phyloP scores from a whole-genome alignment of 2,888 invertebrate species.

The Andrena praecox region DNA sequence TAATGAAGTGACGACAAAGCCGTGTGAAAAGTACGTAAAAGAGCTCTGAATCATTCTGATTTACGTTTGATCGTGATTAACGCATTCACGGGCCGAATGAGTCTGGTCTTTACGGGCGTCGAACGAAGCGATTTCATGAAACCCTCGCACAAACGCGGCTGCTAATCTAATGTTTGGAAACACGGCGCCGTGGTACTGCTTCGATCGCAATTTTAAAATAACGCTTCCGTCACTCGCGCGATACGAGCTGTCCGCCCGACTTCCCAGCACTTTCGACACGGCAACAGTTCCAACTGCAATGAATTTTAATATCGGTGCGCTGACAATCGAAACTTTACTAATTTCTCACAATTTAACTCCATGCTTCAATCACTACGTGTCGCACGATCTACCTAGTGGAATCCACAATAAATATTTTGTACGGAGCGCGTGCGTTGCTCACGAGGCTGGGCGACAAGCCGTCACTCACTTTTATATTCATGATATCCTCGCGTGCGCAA shows the following conservation, averaged over 20 bases:
- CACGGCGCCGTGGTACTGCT: not conserved
- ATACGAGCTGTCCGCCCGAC: not conserved
- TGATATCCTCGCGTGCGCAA: too few relatives aligned
- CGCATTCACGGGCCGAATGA: conserved; percentile 34
- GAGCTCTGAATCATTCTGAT: conserved; percentile 44
- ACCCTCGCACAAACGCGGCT: conserved; percentile 7
- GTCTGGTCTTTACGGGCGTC: conserved; percentile 11
- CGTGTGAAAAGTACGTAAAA: conserved; percentile 27
- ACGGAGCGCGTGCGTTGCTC: too few relatives aligned
- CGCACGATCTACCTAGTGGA: not conserved
- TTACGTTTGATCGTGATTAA: conserved; percentile 51
- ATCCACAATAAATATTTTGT: too few relatives aligned
- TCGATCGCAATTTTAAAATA: conserved; percentile 17
- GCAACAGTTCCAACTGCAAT: not conserved
- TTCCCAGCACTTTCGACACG: not conserved
- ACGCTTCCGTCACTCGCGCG: not conserved
- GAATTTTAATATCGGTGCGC: not conserved
- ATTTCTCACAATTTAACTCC: not conserved
- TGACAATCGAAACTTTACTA: not conserved
- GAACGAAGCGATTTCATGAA: conserved; percentile 27
- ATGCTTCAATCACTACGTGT: not conserved
- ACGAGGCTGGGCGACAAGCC: too few relatives aligned
- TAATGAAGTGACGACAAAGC: conserved; percentile 49
- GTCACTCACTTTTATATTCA: too few relatives aligned
- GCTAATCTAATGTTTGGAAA: conserved; percentile 36